These are phyloP conservation scores for Rhizomys pruinosus DNA, from an alignment of 2,113 vertebrate genomes.

Conservation along the genomic window DNA sequence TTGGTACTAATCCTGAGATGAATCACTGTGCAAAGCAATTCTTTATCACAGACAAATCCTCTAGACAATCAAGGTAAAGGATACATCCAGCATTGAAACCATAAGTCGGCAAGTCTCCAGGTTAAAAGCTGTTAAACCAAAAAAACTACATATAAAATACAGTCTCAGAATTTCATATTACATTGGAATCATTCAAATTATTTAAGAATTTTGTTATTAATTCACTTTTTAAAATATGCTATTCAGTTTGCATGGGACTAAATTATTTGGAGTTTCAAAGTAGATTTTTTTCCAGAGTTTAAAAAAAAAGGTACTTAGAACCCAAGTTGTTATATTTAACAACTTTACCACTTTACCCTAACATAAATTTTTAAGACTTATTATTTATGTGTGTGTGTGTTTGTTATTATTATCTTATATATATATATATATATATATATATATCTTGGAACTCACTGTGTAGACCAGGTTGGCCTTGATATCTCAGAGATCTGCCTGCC, in stretches of 20 bases:
- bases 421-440: no score
- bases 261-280: not conserved
- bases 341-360: no score
- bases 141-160: conserved; percentile 58
- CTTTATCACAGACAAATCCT: not conserved
- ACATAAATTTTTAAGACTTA: no score
- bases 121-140: conserved; percentile 92
- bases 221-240: conserved; percentile 2
- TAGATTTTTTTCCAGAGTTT: not conserved
- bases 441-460: no score
- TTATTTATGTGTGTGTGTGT: no score
- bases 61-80: conserved; percentile 84
- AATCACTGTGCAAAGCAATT: not conserved
- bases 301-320: conserved; percentile 10
- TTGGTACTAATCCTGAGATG: conserved; percentile 45
- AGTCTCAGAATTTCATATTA: conserved; percentile 22
- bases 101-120: conserved; percentile 96
- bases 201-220: conserved; percentile 14
- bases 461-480: no score
- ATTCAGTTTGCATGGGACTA: not conserved
- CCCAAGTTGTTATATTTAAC: not conserved
- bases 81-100: conserved; percentile 99
- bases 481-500: no score
- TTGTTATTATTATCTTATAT: no score
- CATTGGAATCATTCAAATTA: conserved; percentile 18